Evolutionary conservation across 1,140 invertebrate species (phyloP).

Genomic region (Dendroctonus valens): DNA sequence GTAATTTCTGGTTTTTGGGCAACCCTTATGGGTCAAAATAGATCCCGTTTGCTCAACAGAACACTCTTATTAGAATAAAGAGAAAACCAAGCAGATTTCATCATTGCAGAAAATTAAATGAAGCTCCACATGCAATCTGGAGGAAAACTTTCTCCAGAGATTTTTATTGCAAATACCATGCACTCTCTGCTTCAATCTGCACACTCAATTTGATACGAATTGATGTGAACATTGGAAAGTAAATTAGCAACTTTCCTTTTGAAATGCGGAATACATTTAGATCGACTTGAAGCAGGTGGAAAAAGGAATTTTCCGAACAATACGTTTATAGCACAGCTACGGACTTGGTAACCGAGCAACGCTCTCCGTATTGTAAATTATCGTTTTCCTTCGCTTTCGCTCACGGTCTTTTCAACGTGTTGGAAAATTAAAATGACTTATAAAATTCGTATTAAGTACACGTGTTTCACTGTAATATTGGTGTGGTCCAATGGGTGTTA

Average conservation of each 20-base stretch:
- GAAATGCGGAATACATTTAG: conserved; percentile 5
- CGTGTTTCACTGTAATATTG: neutral
- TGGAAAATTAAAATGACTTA: conserved; percentile 10
- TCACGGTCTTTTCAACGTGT: conserved; percentile 3
- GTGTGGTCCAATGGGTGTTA: neutral
- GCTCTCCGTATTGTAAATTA: conserved; percentile 26
- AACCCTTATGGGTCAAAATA: too few relatives aligned
- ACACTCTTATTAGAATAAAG: too few relatives aligned
- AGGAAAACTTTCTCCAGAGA: too few relatives aligned
- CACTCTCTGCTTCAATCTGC: neutral
- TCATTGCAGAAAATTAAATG: too few relatives aligned
- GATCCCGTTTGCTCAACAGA: too few relatives aligned
- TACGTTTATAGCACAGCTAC: conserved; percentile 9
- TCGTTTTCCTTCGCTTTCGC: conserved; percentile 7
- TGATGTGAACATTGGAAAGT: conserved; percentile 9
- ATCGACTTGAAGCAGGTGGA: conserved; percentile 15
- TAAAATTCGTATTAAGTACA: conserved; percentile 9
- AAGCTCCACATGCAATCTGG: too few relatives aligned
- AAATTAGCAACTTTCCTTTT: conserved; percentile 15
- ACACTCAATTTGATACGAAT: conserved; percentile 15
- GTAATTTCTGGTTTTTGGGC: too few relatives aligned
- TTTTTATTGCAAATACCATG: neutral
- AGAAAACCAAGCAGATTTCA: too few relatives aligned
- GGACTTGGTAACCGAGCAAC: conserved; percentile 15
- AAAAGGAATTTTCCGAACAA: conserved; percentile 26